Evolutionary conservation across 2,888 invertebrate genomes (phyloP).

Genomic region (Maniola hyperantus): DNA sequence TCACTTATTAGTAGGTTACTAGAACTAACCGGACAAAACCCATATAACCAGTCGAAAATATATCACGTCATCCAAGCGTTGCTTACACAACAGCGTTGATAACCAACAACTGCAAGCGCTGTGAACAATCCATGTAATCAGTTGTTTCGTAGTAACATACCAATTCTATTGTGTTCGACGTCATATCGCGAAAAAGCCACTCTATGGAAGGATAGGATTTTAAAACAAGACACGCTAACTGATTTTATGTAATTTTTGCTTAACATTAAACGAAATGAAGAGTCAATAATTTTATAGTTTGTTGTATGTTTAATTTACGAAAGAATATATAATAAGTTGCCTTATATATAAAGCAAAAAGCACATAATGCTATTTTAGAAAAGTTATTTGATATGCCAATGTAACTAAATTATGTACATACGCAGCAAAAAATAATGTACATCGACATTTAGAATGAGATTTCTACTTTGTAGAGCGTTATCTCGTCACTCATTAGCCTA

Average conservation of each 20-base stretch:
- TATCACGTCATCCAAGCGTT: conserved; percentile 26
- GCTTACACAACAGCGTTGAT: conserved; percentile 43
- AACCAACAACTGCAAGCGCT: conserved; percentile 44
- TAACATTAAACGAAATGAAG: conserved; percentile 2
- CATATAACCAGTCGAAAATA: neutral
- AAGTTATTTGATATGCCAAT: too few relatives aligned
- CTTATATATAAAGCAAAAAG: neutral
- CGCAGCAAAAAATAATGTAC: too few relatives aligned
- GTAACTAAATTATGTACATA: too few relatives aligned
- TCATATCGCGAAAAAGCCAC: conserved; percentile 20
- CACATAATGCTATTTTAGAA: neutral
- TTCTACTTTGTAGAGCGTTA: too few relatives aligned
- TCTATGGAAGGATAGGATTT: conserved; percentile 10
- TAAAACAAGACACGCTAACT: conserved; percentile 17
- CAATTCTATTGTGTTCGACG: conserved; percentile 27
- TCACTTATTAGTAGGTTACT: neutral
- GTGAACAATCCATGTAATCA: conserved; percentile 41
- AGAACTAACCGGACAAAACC: neutral
- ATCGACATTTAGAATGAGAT: too few relatives aligned
- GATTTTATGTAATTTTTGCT: conserved; percentile 9
- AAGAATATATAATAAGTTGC: neutral
- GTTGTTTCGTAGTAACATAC: conserved; percentile 37
- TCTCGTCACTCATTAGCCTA: too few relatives aligned
- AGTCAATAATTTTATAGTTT: neutral
- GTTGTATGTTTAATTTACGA: neutral